A percentile compares a stretch with the other conserved stretches of the same genome.
Evolutionary conservation across 1,140 invertebrate genomes (phyloP).

Genomic region (Adelges cooleyi): DNA sequence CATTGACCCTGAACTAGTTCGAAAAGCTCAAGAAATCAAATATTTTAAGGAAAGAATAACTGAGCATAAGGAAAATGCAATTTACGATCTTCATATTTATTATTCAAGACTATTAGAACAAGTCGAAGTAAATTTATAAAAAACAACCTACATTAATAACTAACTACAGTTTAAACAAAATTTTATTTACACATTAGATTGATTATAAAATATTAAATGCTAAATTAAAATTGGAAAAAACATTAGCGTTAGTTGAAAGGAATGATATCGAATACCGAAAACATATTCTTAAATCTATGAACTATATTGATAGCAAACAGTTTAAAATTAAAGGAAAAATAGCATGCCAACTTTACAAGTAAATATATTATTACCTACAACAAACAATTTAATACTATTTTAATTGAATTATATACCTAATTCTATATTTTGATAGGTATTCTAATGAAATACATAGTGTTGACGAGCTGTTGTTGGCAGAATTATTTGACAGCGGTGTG

Average conservation of each 20-base stretch:
- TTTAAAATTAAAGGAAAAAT: conserved; percentile 97
- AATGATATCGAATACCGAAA: conserved; percentile 94
- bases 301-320: conserved; percentile 82
- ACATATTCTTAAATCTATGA: conserved; percentile 78
- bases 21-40: conserved; percentile 71
- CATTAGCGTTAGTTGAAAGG: conserved; percentile 89
- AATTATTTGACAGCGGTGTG: conserved; percentile 96
- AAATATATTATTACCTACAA: conserved; percentile 31
- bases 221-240: conserved; percentile 69
- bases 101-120: conserved; percentile 34
- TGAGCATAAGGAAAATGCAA: conserved; percentile 44
- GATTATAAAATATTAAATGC: conserved; percentile 49
- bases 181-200: conserved; percentile 41
- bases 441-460: conserved; percentile 49
- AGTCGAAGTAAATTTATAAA: conserved; percentile 38
- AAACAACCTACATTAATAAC: background rate
- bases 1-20: conserved; percentile 64
- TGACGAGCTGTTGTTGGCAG: conserved; percentile 94
- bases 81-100: conserved; percentile 27
- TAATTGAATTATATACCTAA: too few relatives aligned
- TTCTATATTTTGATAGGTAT: too few relatives aligned
- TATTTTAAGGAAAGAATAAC: conserved; percentile 67
- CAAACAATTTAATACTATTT: conserved; percentile 16
- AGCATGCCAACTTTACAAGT: conserved; percentile 92
- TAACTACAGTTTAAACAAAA: background rate